Conservation (phyloP, 2,113 vertebrate genomes). For the Eptesicus fuscus region DNA sequence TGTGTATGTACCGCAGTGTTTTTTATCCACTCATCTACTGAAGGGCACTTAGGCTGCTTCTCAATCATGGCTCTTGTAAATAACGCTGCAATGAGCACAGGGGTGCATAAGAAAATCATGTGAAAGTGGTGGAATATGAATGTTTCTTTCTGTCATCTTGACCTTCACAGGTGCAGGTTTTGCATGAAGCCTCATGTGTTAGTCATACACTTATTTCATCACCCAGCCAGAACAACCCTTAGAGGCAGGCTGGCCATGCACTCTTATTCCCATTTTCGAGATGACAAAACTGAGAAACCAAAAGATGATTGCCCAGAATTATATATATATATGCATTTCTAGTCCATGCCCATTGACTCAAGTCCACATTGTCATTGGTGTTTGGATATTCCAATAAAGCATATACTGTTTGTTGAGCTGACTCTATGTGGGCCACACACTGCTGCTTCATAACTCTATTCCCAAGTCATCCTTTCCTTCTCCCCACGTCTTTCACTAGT, state of each 20-base stretch:
- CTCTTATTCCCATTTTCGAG: not conserved
- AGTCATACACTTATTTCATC: not conserved
- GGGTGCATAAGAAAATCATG: not conserved
- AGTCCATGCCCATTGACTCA: not conserved
- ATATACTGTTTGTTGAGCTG: not conserved
- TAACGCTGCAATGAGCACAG: not conserved
- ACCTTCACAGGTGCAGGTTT: not conserved
- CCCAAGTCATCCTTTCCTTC: not conserved
- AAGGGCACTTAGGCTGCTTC: not conserved
- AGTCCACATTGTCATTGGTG: not conserved
- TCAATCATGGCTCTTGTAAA: not conserved
- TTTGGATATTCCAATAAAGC: not conserved
- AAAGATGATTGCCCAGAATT: not conserved
- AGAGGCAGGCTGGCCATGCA: not conserved
- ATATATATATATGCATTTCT: not conserved
- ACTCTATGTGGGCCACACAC: rapidly evolving
- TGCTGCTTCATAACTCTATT: not conserved
- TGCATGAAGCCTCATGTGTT: not conserved
- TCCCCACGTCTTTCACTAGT: not conserved
- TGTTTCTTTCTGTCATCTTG: not conserved
- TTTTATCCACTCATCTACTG: not conserved
- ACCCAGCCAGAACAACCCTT: not conserved
- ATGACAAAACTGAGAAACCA: not conserved
- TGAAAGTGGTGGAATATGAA: not conserved
- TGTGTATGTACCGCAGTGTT: not conserved